These are phyloP conservation scores for Thymallus thymallus DNA, from an alignment of 2,113 vertebrate genomes.

Conservation along the genomic window DNA sequence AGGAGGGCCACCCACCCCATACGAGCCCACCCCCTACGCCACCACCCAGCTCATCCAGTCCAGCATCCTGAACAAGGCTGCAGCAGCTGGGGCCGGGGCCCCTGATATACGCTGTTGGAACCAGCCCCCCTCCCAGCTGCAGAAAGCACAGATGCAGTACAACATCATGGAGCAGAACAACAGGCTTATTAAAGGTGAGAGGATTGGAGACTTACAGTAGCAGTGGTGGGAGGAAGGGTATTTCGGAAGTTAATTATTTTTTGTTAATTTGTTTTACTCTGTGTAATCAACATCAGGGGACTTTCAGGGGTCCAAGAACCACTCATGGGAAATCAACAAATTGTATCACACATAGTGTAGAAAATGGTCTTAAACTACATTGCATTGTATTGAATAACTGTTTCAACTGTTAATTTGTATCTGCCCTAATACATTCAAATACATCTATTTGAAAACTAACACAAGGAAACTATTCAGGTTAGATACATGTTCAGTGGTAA, in stretches of 20 bases:
- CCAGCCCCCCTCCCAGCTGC: conserved; percentile 76
- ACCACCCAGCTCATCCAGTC: conserved; percentile 95
- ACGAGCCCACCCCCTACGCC: conserved; percentile 91
- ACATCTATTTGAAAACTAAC: too few relatives aligned
- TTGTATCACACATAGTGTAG: too few relatives aligned
- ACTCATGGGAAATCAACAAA: too few relatives aligned
- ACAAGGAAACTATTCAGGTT: too few relatives aligned
- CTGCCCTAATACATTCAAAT: too few relatives aligned
- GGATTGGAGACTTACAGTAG: conserved; percentile 1
- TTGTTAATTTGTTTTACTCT: too few relatives aligned
- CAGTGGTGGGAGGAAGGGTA: neutral
- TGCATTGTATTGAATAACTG: too few relatives aligned
- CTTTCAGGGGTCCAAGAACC: too few relatives aligned
- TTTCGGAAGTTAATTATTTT: neutral
- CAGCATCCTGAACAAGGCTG: conserved; percentile 80
- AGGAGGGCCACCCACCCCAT: conserved; percentile 68
- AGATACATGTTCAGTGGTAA: too few relatives aligned
- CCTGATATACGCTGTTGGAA: conserved; percentile 87
- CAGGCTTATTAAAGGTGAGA: conserved; percentile 86
- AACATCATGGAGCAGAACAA: conserved; percentile 91
- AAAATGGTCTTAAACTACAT: too few relatives aligned
- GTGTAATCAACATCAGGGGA: too few relatives aligned
- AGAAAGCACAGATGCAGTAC: conserved; percentile 86
- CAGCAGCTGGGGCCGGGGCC: conserved; percentile 36
- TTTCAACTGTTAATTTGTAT: too few relatives aligned